Percentiles rank a stretch among this genome's conserved stretches.
phyloP scores from a whole-genome alignment of 2,888 invertebrate species.

The Drosophila recens region DNA sequence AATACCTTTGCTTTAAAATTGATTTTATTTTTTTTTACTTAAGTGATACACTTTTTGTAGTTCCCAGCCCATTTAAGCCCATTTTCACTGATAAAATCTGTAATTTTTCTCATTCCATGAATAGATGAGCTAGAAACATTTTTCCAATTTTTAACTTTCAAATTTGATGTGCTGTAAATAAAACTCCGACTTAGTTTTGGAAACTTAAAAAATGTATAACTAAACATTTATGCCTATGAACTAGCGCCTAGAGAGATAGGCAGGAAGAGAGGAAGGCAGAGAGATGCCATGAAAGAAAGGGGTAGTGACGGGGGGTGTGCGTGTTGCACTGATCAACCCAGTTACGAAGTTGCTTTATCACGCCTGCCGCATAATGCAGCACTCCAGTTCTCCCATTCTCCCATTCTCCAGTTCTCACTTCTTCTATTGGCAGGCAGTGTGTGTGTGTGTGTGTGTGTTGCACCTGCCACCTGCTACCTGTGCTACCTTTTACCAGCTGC shows the following conservation, averaged over 20 bases:
- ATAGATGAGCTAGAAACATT: too few relatives aligned
- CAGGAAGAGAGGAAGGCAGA: not conserved
- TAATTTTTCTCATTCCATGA: too few relatives aligned
- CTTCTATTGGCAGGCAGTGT: constrained; percentile 11
- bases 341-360: constrained; percentile 73
- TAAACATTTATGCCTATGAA: not conserved
- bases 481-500: constrained; percentile 1
- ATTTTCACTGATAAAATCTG: too few relatives aligned
- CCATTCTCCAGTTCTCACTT: constrained; percentile 48
- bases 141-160: too few relatives aligned
- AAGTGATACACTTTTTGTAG: too few relatives aligned
- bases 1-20: too few relatives aligned
- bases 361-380: constrained; percentile 68
- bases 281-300: not conserved
- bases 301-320: constrained; percentile 12
- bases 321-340: constrained; percentile 66
- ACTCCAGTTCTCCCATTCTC: constrained; percentile 44
- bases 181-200: too few relatives aligned
- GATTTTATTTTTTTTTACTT: too few relatives aligned
- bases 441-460: not conserved
- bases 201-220: not conserved
- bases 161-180: too few relatives aligned
- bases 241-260: not conserved
- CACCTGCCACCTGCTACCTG: constrained; percentile 29
- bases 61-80: too few relatives aligned